phyloP scores from a whole-genome alignment of 2,888 invertebrate genomes.

The Philereme transversata region DNA sequence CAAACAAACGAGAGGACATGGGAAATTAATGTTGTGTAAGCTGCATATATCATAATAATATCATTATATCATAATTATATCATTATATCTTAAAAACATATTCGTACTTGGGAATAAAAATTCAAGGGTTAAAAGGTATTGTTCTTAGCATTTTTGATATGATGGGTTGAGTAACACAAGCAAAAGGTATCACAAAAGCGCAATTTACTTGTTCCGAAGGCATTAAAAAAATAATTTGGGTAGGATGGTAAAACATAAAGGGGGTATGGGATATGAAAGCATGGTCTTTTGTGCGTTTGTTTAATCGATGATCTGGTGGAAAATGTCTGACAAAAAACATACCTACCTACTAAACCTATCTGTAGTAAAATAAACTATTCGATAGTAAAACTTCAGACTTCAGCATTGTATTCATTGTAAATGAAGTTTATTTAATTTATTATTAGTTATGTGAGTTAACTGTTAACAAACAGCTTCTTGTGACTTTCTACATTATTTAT shows the following conservation, averaged over 20 bases:
- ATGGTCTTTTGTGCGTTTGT: not conserved
- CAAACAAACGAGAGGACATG: not conserved
- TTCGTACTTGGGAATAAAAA: not conserved
- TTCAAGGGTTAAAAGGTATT: not conserved
- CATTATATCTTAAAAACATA: no score
- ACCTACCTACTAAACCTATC: no score
- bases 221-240: constrained; percentile 17
- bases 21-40: not conserved
- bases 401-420: no score
- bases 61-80: not conserved
- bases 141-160: not conserved
- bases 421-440: no score
- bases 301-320: not conserved
- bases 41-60: not conserved
- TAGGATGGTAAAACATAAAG: constrained; percentile 2
- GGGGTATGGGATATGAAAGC: constrained; percentile 2
- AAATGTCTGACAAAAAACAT: not conserved
- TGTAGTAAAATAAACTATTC: no score
- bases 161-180: constrained; percentile 3
- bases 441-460: no score
- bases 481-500: not conserved
- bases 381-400: no score
- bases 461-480: not conserved
- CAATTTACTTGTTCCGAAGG: not conserved
- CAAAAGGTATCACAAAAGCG: not conserved